phyloP scores from a whole-genome alignment of 2,888 invertebrate genomes.

The Ennomos erosarius region DNA sequence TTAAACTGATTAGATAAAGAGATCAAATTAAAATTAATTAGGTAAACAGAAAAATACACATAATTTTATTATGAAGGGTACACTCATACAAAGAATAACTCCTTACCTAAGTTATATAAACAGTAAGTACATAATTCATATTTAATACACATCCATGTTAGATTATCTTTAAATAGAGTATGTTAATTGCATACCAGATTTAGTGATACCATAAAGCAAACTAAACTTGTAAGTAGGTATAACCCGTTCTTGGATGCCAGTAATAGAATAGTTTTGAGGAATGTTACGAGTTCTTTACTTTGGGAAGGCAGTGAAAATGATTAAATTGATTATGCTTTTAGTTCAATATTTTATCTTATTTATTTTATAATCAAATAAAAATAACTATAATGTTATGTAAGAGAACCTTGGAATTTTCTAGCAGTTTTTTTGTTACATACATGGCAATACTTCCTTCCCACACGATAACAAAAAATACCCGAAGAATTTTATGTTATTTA shows the following conservation, averaged over 20 bases:
- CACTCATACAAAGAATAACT: too few relatives aligned
- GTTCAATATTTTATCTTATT: constrained; percentile 10
- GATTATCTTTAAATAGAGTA: constrained; percentile 39
- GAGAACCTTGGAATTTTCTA: background rate
- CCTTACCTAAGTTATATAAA: constrained; percentile 4
- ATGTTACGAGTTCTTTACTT: constrained; percentile 19
- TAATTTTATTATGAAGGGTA: too few relatives aligned
- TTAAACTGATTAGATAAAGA: too few relatives aligned
- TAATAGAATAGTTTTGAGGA: constrained; percentile 15
- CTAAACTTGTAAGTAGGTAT: background rate
- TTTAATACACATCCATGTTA: constrained; percentile 20
- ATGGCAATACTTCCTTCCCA: background rate
- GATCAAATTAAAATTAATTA: too few relatives aligned
- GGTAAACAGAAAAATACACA: too few relatives aligned
- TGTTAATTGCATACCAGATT: constrained; percentile 50
- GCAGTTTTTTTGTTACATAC: background rate
- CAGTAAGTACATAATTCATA: constrained; percentile 23
- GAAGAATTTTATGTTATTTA: too few relatives aligned
- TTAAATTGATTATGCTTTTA: constrained; percentile 17
- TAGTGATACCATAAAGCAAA: constrained; percentile 30
- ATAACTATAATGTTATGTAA: background rate
- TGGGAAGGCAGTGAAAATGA: constrained; percentile 20
- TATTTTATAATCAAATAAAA: constrained; percentile 8
- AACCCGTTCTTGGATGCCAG: constrained; percentile 23
- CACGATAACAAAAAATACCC: too few relatives aligned